phyloP scores from a whole-genome alignment of 2,797 vertebrate genomes.

The Tenualosa ilisha region DNA sequence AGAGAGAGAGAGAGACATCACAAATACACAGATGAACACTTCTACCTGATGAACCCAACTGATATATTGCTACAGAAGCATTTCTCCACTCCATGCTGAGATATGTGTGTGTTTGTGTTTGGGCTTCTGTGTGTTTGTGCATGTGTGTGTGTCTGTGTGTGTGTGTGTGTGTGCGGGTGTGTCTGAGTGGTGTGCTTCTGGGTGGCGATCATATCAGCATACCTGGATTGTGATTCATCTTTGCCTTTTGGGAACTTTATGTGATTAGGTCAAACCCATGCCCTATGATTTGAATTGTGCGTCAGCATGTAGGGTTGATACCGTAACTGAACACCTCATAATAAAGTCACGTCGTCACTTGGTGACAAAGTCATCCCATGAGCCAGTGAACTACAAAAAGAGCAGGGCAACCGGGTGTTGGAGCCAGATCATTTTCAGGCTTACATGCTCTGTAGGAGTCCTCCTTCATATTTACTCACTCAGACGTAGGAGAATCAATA shows the following conservation, averaged over 20 bases:
- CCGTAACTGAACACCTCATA: not conserved
- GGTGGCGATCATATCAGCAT: not conserved
- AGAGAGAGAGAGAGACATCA: not conserved
- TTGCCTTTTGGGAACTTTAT: not conserved
- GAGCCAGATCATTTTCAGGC: too few relatives aligned
- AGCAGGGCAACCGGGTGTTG: too few relatives aligned
- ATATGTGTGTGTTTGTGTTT: not conserved
- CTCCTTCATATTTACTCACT: too few relatives aligned
- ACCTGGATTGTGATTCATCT: not conserved
- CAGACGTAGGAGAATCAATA: too few relatives aligned
- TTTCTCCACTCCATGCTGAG: not conserved
- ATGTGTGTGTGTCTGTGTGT: not conserved
- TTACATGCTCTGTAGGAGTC: too few relatives aligned
- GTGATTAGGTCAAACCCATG: not conserved
- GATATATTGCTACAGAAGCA: not conserved
- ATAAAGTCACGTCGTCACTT: not conserved
- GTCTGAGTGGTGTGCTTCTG: not conserved
- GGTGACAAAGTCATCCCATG: not conserved
- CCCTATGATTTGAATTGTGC: not conserved
- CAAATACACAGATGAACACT: not conserved
- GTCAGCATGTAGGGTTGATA: not conserved
- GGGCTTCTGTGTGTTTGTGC: not conserved
- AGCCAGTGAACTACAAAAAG: not conserved
- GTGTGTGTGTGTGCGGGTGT: not conserved
- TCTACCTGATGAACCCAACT: not conserved